Base-by-base conservation (phyloP, 2,888 invertebrate species). In the Pristionchus fissidentatus region DNA sequence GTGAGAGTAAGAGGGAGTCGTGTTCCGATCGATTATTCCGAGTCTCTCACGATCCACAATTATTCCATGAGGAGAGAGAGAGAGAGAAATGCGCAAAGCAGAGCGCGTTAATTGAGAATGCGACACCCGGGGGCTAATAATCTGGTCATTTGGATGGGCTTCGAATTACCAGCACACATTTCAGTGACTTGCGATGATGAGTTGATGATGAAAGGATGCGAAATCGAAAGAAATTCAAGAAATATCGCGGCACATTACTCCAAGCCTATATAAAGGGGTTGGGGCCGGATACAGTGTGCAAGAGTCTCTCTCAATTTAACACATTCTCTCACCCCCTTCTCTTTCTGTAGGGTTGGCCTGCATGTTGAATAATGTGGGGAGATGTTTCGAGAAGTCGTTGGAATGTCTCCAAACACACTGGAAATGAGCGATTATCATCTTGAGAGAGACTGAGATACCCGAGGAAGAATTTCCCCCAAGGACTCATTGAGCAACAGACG, bases 371-470 rank as follows among this genome's bases (percentile, higher is more conserved):
- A 22, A 29, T 8, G 57, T 22, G 29, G 29, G 22, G 4, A 22
- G 22, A 1, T 26, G 26, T 55, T 19, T 55, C 1, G 55, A 15
- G 1, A 22, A 5, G n/a, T n/a, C n/a, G n/a, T n/a, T n/a, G n/a
- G 1, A 60, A 60, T 60, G 60, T n/a, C n/a, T n/a, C n/a, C 29
- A 32, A 32, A 60, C 26, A n/a, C 55, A 19, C n/a, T 55, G 55
- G 4, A 1, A 60, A 60, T 60, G 60, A 60, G 32, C 29, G 60
- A 60, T 60, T 10, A 60, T 60, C 60, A 60, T 60, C 60, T 60
- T 32, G 10, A 10, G 32, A 60, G 62, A 66, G 41, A 70, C 70
- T 70, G 70, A 70, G 70, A 70, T 70, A 70, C 70, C 70, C 70
- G 62, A 66, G 43, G 10, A 38, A 0, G 3, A n/a, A n/a, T 1